phyloP scores from a whole-genome alignment of 2,113 vertebrate species.

The Pedionomus torquatus region DNA sequence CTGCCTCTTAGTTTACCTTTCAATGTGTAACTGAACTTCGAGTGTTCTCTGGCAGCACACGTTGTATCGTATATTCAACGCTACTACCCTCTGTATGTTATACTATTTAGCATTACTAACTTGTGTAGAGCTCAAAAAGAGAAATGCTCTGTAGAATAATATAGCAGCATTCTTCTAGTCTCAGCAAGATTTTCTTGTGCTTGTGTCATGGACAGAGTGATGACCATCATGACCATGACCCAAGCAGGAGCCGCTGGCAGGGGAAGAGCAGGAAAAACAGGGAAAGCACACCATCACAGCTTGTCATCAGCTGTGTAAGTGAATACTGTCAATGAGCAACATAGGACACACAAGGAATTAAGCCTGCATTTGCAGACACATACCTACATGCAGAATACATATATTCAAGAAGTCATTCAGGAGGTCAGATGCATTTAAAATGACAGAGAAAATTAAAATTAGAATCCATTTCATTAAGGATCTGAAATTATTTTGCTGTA shows the following conservation, averaged over 20 bases:
- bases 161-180: background rate
- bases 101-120: background rate
- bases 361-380: background rate
- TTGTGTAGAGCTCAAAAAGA: background rate
- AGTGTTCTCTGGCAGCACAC: background rate
- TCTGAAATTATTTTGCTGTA: background rate
- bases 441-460: background rate
- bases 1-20: background rate
- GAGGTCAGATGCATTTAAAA: background rate
- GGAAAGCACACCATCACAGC: too few relatives aligned
- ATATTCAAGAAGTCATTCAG: background rate
- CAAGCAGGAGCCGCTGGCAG: too few relatives aligned
- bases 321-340: background rate
- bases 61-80: background rate
- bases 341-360: background rate
- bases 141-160: background rate
- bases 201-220: background rate
- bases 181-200: background rate
- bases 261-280: too few relatives aligned
- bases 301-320: background rate
- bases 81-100: background rate
- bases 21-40: background rate
- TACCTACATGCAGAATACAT: background rate
- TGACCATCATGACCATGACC: too few relatives aligned
- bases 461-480: background rate